Percentiles rank a stretch among this genome's conserved stretches.
Conservation (phyloP, 2,113 vertebrate genomes). For the Anas platyrhynchos region DNA sequence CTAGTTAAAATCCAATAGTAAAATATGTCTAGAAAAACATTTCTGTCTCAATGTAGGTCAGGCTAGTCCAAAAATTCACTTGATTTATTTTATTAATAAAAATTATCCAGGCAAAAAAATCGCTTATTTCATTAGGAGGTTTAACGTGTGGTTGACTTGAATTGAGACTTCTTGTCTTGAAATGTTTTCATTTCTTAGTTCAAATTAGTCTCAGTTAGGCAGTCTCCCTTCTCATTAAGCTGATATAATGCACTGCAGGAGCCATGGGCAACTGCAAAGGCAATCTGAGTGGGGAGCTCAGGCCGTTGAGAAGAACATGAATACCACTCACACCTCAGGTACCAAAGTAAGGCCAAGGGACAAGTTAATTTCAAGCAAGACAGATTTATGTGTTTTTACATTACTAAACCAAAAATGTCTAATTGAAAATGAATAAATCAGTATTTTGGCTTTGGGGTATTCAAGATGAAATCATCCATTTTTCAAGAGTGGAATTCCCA, state of each 20-base stretch:
- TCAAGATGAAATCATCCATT: neutral
- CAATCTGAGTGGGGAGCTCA: neutral
- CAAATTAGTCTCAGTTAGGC: neutral
- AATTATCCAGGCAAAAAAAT: neutral
- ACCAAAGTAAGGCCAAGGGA: neutral
- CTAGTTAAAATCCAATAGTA: neutral
- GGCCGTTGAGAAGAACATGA: neutral
- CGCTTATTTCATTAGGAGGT: neutral
- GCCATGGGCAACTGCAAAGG: neutral
- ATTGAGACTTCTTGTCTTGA: neutral
- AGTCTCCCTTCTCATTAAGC: neutral
- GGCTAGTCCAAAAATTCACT: neutral
- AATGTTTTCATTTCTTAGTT: neutral
- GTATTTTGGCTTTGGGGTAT: neutral
- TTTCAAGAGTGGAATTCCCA: neutral
- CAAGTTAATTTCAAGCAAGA: neutral
- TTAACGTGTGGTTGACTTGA: neutral
- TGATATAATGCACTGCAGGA: neutral
- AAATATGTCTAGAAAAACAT: neutral
- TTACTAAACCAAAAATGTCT: neutral
- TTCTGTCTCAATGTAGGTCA: neutral
- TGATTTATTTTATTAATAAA: neutral
- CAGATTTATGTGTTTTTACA: neutral
- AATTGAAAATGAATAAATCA: neutral
- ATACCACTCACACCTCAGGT: fast-evolving